Base-by-base conservation (phyloP, 2,113 vertebrate genomes). In the Toxotes jaculatrix region DNA sequence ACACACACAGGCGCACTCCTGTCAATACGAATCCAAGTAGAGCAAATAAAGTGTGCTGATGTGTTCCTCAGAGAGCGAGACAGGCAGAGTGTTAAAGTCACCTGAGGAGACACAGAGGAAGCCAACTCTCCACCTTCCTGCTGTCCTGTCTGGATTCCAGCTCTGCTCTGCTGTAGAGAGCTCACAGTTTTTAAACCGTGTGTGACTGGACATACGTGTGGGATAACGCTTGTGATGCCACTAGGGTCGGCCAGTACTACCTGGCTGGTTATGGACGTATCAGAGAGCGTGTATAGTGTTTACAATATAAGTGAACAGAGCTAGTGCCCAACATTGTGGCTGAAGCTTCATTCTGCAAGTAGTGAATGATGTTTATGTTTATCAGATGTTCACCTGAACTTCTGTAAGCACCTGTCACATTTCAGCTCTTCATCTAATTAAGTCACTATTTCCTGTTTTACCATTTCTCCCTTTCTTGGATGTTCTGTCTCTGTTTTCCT, bases 41-140 rank as follows among this genome's bases (percentile, higher is more conserved):
- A 86, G 80, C 69, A 27, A 57, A 84, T 78, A 70, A 71, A 75
- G 53, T 21, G 43, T 9, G 61, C 80, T 69, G 72, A 75, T 79
- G 68, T 31, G 31, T 59, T 79, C 82, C 79, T 75, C 23, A 0
- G 82, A 77, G 79, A 61, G 36, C 27, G 11, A 45, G 23, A 64
- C 61, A 34, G 61, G 21, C 64, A 53, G 57, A 74, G 51, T 51
- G 69, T 40, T 65, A 59, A 9, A 60, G 53, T 87, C 49, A 57
- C 55, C 6, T 82, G 27, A 42, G 70, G 12, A 32, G 16, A 80
- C 60, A 42, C 32, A 1, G 38, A 67, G 71, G 70, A 79, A 66
- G 57, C 47, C 47, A 42, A 4, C 45, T 49, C 61, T 61, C 61
- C 61, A 19, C 56, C 68, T 78, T 36, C 38, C 74, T 36, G 21